Base-by-base conservation (phyloP, 2,888 invertebrate species). In the Meiosimyza decipiens region DNA sequence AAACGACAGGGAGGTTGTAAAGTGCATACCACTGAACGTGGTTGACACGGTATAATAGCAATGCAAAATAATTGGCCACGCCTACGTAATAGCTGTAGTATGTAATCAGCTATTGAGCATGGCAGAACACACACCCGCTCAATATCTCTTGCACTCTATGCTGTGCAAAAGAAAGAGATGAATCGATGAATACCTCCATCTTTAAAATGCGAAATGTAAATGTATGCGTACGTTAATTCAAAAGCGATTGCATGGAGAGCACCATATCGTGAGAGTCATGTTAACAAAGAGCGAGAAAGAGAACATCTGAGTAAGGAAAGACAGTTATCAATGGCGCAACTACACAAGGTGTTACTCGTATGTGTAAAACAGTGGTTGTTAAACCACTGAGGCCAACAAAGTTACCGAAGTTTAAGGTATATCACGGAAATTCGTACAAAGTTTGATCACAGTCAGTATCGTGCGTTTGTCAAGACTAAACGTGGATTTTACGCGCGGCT, bases 371-470 rank as follows among this genome's bases (percentile, higher is more conserved):
- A 64, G 57, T 65, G 64, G 69, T 65, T 60, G 73, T 11, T 57
- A 40, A 54, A 60, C 63, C 50, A 15, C 22, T 18, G 22, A 50
- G 18, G 50, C 13, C 59, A 22, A 40, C 69, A 69, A 60, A 2
- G 15, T 51, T 28, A 40, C 33, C 50, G 55, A 13, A 60, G 55
- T 49, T 70, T 66, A 66, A 70, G 66, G 74, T 84, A 83, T 84
- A 82, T 84, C 83, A 82, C 74, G 75, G 75, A 73, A 73, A 72
- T 76, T 70, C 76, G 67, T 75, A 68, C 74, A 75, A 54, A 71
- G 72, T 77, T 77, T 75, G 77, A 80, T 79, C 77, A 81, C 85
- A 85, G 85, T 85, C 82, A 81, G 80, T 79, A 78, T 80, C 81
- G 80, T 80, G 82, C 80, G 80, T 80, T 84, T 81, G 83, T 76